phyloP scores from a whole-genome alignment of 2,113 vertebrate genomes.

The Orientallactaga bullata region DNA sequence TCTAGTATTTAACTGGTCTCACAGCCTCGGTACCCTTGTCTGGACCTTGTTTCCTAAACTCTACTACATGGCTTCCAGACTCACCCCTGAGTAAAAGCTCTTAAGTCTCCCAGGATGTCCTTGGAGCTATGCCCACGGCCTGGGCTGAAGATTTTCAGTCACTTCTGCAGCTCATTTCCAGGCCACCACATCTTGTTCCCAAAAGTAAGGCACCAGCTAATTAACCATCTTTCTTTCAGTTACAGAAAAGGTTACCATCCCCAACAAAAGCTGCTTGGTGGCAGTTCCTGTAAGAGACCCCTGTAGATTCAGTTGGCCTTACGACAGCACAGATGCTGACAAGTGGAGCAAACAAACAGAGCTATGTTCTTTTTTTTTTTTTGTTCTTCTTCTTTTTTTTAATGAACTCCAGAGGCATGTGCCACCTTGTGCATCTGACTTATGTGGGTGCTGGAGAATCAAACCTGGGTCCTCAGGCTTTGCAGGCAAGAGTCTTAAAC shows the following conservation, averaged over 20 bases:
- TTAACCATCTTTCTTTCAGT: not conserved
- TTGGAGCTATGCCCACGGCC: not conserved
- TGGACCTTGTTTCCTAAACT: not conserved
- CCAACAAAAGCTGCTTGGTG: slow-evolving; percentile 8
- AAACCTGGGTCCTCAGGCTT: no score
- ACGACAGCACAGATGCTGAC: not conserved
- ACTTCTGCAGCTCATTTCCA: not conserved
- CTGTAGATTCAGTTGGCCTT: not conserved
- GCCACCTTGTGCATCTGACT: no score
- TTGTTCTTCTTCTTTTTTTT: no score
- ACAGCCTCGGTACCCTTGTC: not conserved
- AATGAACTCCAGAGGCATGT: no score
- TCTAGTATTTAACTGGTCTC: not conserved
- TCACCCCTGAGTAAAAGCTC: not conserved
- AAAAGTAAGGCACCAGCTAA: slow-evolving; percentile 11
- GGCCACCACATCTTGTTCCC: not conserved
- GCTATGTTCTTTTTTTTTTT: no score
- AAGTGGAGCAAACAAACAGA: not conserved
- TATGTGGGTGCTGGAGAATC: no score
- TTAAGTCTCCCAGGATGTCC: not conserved
- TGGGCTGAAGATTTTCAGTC: not conserved
- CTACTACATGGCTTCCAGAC: not conserved
- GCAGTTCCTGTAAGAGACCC: not conserved
- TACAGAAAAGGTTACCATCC: not conserved
- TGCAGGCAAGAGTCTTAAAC: no score